Evolutionary conservation across 2,113 vertebrate genomes (phyloP), one percentile per base, ranked within the genome.

Genomic region (Apistogramma diplotaenia): DNA sequence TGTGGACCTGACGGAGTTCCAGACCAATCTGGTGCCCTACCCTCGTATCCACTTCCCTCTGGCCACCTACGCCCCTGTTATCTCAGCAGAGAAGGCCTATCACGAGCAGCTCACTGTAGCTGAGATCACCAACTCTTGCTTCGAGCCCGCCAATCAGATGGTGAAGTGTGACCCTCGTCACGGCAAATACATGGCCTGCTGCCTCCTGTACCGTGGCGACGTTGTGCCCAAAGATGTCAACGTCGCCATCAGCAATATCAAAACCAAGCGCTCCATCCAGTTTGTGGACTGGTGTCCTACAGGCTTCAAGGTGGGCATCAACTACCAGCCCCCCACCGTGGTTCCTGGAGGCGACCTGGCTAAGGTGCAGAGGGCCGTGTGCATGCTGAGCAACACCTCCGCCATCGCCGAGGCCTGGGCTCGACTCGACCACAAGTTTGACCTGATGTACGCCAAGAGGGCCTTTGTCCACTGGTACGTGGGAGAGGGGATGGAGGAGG

Each of bases 351-450:
- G 58, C 3, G 96, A 97, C 87, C 92, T 97, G 60, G 96, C 96
- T 86, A 96, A 96, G 21, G 96, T 96, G 4, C 96, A 96, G 90
- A 81, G 94, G 40, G 96, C 95, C 0, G 96, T 97, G 35, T 98
- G 96, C 88, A 96, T 97, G 96, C 93, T 97, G 73, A 97, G 96
- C 91, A 97, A 96, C 80, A 97, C 96, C 23, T 97, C 96, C 0
- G 95, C 96, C 92, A 96, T 97, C 2, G 95, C 96, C 0, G 96
- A 97, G 91, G 96, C 96, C 6, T 97, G 96, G 96, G 95, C 95
- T 1, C 94, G 95, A 1, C 96, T 31, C 0, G 58, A 60, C 58
- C 33, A 31, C 59, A 61, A 37, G 2, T 43, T 43, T 13, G 40
- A 43, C 13, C 40, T 43, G 43, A 46, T 46, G 43, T 46, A 46